Percentiles rank a stretch among this genome's conserved stretches.
phyloP scores from a whole-genome alignment of 2,888 invertebrate species.

The Ceratothoa steindachneri region DNA sequence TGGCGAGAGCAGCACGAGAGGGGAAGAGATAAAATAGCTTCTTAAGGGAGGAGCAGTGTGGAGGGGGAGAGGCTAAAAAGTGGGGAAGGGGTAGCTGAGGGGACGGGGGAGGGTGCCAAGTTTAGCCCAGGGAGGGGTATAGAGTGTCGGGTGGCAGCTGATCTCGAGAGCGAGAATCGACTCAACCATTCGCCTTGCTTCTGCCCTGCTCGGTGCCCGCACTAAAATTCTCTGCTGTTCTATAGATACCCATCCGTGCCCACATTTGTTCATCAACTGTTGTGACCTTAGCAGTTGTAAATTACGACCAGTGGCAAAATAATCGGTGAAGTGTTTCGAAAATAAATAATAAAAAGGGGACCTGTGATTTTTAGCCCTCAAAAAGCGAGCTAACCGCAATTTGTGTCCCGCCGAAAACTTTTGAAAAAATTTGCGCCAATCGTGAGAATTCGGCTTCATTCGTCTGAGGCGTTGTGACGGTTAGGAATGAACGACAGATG shows the following conservation, averaged over 20 bases:
- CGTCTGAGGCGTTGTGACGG: background rate
- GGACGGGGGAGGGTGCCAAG: constrained; percentile 27
- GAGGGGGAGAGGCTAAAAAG: background rate
- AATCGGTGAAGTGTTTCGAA: too few species aligned
- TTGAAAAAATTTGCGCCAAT: background rate
- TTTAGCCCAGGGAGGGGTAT: constrained; percentile 35
- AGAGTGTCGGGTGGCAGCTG: constrained; percentile 29
- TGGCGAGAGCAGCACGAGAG: constrained; percentile 2
- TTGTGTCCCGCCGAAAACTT: background rate
- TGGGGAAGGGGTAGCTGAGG: background rate
- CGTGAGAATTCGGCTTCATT: background rate
- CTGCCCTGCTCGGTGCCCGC: constrained; percentile 24
- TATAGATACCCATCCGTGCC: background rate
- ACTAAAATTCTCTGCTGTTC: constrained; percentile 20
- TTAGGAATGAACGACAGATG: background rate
- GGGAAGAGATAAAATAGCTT: background rate
- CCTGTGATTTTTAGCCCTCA: too few species aligned
- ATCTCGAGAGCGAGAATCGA: background rate
- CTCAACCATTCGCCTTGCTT: constrained; percentile 9
- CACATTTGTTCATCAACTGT: constrained; percentile 28
- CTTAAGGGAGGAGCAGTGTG: background rate
- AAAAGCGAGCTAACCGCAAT: too few species aligned
- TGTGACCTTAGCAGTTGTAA: too few species aligned
- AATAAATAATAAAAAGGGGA: too few species aligned
- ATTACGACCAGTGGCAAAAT: too few species aligned